Evolutionary conservation across 30 jellyfish, hydroid and myxozoan genomes (phyloP).

Genomic region (Hydractinia symbiolongicarpus): DNA sequence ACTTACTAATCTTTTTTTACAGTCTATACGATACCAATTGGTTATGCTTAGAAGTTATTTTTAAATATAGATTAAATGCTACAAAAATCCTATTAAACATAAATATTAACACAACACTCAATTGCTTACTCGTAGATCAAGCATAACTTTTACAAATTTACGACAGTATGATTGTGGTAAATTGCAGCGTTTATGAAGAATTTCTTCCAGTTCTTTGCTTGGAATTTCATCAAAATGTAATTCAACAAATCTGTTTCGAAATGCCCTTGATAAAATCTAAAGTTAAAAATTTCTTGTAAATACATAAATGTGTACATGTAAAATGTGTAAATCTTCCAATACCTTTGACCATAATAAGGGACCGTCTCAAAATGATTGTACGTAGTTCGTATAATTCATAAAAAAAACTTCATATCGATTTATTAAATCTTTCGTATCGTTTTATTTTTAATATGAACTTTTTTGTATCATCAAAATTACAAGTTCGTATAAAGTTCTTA

Average conservation of each 20-base stretch:
- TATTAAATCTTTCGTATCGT: too few relatives aligned
- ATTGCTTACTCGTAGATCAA: slow-evolving; percentile 61
- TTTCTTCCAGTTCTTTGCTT: slow-evolving; percentile 65
- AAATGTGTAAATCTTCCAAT: too few relatives aligned
- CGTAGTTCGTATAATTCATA: too few relatives aligned
- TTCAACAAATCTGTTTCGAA: slow-evolving; percentile 94
- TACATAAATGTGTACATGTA: too few relatives aligned
- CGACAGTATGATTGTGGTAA: slow-evolving; percentile 80
- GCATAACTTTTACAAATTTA: slow-evolving; percentile 79
- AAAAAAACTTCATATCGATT: too few relatives aligned
- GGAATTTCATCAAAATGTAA: slow-evolving; percentile 91
- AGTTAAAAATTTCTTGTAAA: neutral
- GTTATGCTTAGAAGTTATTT: neutral
- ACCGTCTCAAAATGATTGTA: too few relatives aligned
- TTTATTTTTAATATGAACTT: too few relatives aligned
- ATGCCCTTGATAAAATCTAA: slow-evolving; percentile 92
- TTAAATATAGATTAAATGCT: neutral
- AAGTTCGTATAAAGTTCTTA: too few relatives aligned
- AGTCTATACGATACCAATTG: neutral
- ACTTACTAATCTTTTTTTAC: neutral
- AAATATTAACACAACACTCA: neutral
- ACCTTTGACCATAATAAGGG: too few relatives aligned
- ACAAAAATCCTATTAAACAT: neutral
- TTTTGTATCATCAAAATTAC: too few relatives aligned
- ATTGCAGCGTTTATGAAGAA: slow-evolving; percentile 74